These are phyloP conservation scores for Nibea albiflora DNA, from an alignment of 2,113 vertebrate genomes.

Conservation along the genomic window DNA sequence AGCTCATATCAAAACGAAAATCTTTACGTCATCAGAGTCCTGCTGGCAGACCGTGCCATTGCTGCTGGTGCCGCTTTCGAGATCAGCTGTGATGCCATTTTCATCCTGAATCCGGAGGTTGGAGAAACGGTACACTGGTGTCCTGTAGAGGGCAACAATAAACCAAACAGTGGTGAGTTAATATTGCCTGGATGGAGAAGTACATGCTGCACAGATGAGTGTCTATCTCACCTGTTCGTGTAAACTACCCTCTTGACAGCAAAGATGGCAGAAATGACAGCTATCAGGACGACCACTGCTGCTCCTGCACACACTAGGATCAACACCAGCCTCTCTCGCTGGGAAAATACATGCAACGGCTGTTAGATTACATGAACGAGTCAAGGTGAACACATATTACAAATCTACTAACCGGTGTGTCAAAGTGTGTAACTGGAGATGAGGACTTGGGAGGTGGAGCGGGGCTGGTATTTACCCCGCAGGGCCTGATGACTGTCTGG, in stretches of 20 bases:
- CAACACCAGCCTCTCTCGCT: slow-evolving; percentile 78
- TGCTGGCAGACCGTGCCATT: slow-evolving; percentile 71
- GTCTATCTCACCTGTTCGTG: slow-evolving; percentile 71
- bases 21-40: slow-evolving; percentile 81
- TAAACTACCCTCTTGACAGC: slow-evolving; percentile 75
- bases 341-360: slow-evolving; percentile 15
- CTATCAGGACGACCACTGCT: slow-evolving; percentile 65
- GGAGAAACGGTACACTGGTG: slow-evolving; percentile 81
- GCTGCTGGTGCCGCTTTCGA: slow-evolving; percentile 66
- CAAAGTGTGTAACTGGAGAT: slow-evolving; percentile 58
- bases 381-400: neutral
- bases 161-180: neutral
- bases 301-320: slow-evolving; percentile 77
- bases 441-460: slow-evolving; percentile 25
- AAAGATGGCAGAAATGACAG: slow-evolving; percentile 59
- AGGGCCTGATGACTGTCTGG: slow-evolving; percentile 70
- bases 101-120: slow-evolving; percentile 79
- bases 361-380: neutral
- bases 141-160: slow-evolving; percentile 64
- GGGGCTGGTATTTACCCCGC: slow-evolving; percentile 68
- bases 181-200: neutral
- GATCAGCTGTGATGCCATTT: slow-evolving; percentile 32
- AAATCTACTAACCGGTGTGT: slow-evolving; percentile 73
- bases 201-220: neutral
- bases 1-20: neutral